A percentile compares a stretch with the other conserved stretches of the same genome.
These are phyloP conservation scores for Eupithecia tripunctaria DNA, from an alignment of 2,888 invertebrate genomes.

Conservation along the genomic window DNA sequence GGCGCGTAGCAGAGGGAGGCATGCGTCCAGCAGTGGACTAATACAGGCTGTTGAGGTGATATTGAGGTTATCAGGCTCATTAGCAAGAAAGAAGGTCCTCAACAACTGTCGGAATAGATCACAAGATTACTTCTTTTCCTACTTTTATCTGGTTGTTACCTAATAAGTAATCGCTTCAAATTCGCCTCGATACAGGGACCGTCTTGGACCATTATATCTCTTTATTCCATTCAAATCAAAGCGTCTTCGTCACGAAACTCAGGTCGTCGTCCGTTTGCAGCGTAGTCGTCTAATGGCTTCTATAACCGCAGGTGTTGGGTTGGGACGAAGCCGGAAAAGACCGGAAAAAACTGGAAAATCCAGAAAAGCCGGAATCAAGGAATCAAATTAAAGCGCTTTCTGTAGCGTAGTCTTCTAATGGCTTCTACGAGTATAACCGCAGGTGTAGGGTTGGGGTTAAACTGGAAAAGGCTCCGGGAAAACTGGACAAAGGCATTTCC, in stretches of 20 bases:
- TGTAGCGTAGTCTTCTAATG: too few relatives aligned
- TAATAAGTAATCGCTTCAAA: not conserved
- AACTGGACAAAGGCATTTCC: too few relatives aligned
- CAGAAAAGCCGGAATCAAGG: too few relatives aligned
- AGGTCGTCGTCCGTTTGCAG: conserved; percentile 71
- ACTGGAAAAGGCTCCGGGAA: too few relatives aligned
- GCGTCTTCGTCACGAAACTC: conserved; percentile 46
- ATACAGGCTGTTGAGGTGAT: too few relatives aligned
- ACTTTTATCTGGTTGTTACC: not conserved
- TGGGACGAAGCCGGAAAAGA: conserved; percentile 1
- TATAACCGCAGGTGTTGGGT: conserved; percentile 57
- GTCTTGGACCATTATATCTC: conserved; percentile 1
- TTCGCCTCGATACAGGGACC: conserved; percentile 5
- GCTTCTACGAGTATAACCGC: too few relatives aligned
- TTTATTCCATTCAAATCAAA: conserved; percentile 42
- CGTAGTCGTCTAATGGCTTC: conserved; percentile 64
- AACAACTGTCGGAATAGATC: not conserved
- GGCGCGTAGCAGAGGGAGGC: too few relatives aligned
- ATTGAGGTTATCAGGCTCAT: not conserved
- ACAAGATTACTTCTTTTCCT: not conserved
- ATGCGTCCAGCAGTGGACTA: too few relatives aligned
- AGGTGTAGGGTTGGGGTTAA: too few relatives aligned
- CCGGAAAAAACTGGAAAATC: conserved; percentile 1
- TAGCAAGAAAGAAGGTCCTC: too few relatives aligned
- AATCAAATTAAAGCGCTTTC: too few relatives aligned